Conservation (phyloP, 2,888 invertebrate species). For the Copidosoma aretas region DNA sequence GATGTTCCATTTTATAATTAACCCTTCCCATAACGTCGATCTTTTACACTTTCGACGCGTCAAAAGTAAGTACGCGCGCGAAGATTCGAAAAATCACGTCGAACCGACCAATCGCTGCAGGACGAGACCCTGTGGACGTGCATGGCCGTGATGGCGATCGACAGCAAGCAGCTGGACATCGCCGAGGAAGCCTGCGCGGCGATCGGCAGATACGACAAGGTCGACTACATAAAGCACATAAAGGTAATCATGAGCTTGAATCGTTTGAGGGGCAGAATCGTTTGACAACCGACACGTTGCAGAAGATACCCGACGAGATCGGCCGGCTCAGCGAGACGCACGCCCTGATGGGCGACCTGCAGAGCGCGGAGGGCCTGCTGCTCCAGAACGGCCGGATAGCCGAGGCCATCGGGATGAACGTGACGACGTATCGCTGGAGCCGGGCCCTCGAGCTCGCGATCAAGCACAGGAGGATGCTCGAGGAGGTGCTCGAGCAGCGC, state of each 20-base stretch:
- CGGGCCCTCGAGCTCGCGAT: conserved; percentile 78
- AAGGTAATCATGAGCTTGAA: conserved; percentile 65
- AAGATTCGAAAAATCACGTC: too few species aligned
- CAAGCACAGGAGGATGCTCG: conserved; percentile 75
- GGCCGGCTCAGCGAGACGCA: conserved; percentile 74
- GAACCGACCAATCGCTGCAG: conserved; percentile 49
- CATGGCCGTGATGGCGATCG: conserved; percentile 88
- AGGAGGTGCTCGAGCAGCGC: conserved; percentile 74
- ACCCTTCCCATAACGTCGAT: too few species aligned
- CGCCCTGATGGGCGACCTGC: conserved; percentile 71
- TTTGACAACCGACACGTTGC: conserved; percentile 15
- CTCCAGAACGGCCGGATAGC: conserved; percentile 73
- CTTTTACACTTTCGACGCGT: too few species aligned
- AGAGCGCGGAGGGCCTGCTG: conserved; percentile 76
- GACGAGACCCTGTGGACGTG: conserved; percentile 89
- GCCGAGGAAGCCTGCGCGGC: conserved; percentile 96
- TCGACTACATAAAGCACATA: conserved; percentile 82
- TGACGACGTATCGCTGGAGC: conserved; percentile 77
- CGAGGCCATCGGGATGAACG: conserved; percentile 75
- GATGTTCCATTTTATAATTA: too few species aligned
- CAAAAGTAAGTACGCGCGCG: too few species aligned
- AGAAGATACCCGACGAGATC: conserved; percentile 65
- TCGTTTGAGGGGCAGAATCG: neutral
- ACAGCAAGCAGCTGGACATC: conserved; percentile 82
- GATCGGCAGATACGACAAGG: conserved; percentile 86